phyloP scores from a whole-genome alignment of 2,797 vertebrate species.

The Tokudaia muenninki region DNA sequence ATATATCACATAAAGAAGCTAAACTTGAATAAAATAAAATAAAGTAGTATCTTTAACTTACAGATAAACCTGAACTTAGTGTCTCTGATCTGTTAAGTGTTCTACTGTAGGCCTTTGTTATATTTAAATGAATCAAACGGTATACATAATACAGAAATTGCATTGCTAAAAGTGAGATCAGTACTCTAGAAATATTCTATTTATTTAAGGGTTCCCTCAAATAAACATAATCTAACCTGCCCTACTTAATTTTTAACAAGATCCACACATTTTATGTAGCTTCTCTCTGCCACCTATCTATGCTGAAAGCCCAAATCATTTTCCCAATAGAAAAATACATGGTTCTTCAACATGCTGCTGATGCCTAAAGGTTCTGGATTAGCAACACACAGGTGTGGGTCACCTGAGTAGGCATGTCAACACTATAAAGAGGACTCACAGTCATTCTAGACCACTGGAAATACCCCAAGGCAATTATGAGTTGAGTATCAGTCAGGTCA shows the following conservation, averaged over 20 bases:
- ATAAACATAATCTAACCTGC: neutral
- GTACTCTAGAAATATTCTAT: neutral
- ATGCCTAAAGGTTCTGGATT: neutral
- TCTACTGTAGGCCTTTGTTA: neutral
- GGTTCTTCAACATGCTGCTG: neutral
- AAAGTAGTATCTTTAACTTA: neutral
- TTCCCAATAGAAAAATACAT: neutral
- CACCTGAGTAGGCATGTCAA: neutral
- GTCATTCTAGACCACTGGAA: neutral
- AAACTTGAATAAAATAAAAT: neutral
- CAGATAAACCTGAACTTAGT: neutral
- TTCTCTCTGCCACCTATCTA: neutral
- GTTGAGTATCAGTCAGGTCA: neutral
- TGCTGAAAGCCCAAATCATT: neutral
- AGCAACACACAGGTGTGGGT: neutral
- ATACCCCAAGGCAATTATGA: neutral
- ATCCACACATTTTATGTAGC: neutral
- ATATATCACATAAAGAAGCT: neutral
- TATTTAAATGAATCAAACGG: constrained; percentile 22
- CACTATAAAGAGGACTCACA: neutral
- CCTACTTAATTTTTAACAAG: neutral
- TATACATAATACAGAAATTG: neutral
- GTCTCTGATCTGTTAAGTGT: neutral
- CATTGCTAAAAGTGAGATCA: neutral
- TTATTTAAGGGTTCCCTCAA: neutral